phyloP scores from a whole-genome alignment of 2,888 invertebrate species.

The Trimorus sp. region DNA sequence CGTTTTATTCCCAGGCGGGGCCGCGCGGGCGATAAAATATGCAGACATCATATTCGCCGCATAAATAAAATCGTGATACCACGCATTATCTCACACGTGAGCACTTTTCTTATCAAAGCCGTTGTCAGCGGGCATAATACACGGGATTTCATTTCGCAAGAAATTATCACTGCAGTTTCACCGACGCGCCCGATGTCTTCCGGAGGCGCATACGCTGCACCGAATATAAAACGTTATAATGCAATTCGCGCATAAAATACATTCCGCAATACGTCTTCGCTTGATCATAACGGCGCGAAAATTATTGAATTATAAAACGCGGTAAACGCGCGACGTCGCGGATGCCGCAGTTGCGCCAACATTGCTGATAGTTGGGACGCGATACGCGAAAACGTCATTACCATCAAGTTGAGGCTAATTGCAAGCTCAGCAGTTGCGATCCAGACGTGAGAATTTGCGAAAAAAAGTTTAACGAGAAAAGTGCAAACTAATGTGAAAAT shows the following conservation, averaged over 20 bases:
- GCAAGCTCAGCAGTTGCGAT: too few species aligned
- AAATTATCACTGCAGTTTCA: conserved; percentile 34
- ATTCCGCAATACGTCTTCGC: not conserved
- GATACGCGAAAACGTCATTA: conserved; percentile 27
- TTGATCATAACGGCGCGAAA: conserved; percentile 10
- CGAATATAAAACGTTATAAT: conserved; percentile 14
- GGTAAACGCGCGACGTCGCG: conserved; percentile 13
- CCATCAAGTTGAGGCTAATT: conserved; percentile 22
- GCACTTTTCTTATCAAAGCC: conserved; percentile 30
- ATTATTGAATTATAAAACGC: conserved; percentile 43
- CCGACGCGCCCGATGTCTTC: not conserved
- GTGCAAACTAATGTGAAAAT: too few species aligned
- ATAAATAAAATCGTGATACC: conserved; percentile 11
- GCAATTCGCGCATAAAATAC: not conserved
- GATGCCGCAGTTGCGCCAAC: conserved; percentile 25
- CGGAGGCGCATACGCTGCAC: conserved; percentile 6
- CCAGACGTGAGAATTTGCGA: too few species aligned
- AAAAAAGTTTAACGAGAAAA: too few species aligned
- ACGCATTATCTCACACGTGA: conserved; percentile 23
- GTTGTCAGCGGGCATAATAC: conserved; percentile 23
- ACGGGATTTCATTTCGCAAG: conserved; percentile 29
- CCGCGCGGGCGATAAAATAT: conserved; percentile 8
- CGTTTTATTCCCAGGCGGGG: not conserved
- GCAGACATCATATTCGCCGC: conserved; percentile 9
- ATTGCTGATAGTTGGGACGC: conserved; percentile 19